Evolutionary conservation across 2,113 vertebrate genomes (phyloP).

Genomic region (Sarotherodon lohbergeri): DNA sequence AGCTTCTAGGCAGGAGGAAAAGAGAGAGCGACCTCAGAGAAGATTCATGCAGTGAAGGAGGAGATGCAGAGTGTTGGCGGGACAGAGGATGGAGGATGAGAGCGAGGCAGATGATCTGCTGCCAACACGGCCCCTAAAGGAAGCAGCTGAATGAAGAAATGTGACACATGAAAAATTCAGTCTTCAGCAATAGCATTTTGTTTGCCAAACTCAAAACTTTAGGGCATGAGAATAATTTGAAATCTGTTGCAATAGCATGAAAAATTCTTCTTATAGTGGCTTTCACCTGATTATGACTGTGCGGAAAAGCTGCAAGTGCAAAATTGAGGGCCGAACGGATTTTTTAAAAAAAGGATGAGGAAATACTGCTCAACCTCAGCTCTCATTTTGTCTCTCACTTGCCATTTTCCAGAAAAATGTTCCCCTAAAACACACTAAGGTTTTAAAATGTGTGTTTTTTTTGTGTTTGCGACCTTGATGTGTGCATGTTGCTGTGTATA

Average conservation of each 20-base stretch:
- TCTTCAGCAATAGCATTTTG: neutral
- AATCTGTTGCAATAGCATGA: neutral
- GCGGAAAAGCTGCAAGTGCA: neutral
- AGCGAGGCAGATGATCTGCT: neutral
- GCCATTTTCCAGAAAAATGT: neutral
- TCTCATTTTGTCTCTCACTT: neutral
- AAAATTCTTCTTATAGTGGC: neutral
- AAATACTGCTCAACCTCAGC: neutral
- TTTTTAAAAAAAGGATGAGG: accelerated
- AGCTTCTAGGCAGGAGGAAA: neutral
- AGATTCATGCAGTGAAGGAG: neutral
- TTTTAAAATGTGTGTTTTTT: neutral
- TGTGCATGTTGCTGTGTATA: neutral
- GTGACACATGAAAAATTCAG: neutral
- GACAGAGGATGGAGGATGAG: neutral
- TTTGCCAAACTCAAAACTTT: neutral
- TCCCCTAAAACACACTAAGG: neutral
- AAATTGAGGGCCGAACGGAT: neutral
- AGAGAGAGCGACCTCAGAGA: neutral
- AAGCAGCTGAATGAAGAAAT: neutral
- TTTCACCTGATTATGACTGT: neutral
- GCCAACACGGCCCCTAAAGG: neutral
- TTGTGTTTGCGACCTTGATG: neutral
- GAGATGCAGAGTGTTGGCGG: neutral
- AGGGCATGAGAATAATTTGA: neutral